Evolutionary conservation across 1,140 invertebrate genomes (phyloP), one percentile per base, ranked within the genome.

Genomic region (Sminthurides bifidus): DNA sequence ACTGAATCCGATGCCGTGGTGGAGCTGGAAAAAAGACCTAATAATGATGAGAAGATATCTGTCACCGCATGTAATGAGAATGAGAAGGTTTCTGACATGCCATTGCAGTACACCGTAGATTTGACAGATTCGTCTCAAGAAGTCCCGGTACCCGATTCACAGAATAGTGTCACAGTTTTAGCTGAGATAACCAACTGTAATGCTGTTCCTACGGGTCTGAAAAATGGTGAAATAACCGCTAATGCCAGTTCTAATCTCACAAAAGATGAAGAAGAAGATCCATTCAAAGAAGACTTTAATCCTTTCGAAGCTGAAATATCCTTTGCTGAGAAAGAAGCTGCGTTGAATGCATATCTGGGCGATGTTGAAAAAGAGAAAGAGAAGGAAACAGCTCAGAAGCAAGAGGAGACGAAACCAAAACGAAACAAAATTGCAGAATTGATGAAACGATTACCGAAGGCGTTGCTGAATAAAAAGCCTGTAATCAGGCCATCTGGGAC

Each of bases 341-440:
- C 12, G 12, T 21, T 49, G n/a, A 49, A 49, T 49, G 46, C 27
- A 4, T 29, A n/a, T 33, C 12, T 49, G 14, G 46, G 35, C 31
- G 4, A 45, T 15, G 12, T 17, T n/a, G 30, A 31, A 12, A 35
- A 49, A 21, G 29, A n/a, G 35, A 33, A 10, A 14, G 14, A 33
- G 31, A 46, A 23, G 8, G 44, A 46, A 23, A 27, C 10, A 12
- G 30, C 12, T 29, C 44, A 6, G 24, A 10, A 29, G 8, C 6
- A 8, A 24, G 40, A 4, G 44, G 24, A 46, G 23, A 27, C 52
- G 19, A 54, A 55, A 17, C 53, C 53, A 8, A 55, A 46, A 35
- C 35, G 31, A 40, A 30, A 43, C 3, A 27, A 37, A 3, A 1
- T 51, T 21, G 48, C 46, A 3, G 46, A 56, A 51, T 17, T 41